Base-by-base conservation (phyloP, 1,140 invertebrate genomes). In the Heliconius hewitsoni region DNA sequence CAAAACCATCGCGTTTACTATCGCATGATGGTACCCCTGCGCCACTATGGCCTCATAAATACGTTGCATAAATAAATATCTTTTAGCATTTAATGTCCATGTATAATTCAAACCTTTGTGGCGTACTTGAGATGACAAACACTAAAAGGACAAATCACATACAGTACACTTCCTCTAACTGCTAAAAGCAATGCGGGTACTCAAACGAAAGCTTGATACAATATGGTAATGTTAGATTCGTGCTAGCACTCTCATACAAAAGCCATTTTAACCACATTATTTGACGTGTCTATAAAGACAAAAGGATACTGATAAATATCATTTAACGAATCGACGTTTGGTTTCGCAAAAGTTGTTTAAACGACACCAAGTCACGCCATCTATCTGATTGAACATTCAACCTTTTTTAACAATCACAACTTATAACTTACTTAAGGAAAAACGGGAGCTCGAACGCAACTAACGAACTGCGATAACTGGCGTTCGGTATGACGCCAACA, bases 381-480 rank as follows among this genome's bases (percentile, higher is more conserved):
- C 92, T 93, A 93, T 93, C 91, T 90, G 90, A 94, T 93, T 86
- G 89, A 86, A 87, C 89, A 86, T 88, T 90, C 89, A 91, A 91
- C 90, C 89, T 91, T 88, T 90, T 85, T 85, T 83, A 92, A 91
- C 92, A 91, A 94, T 94, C 91, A 89, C 87, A 88, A 89, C 83
- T 94, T 94, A 94, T 94, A 93, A 94, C 93, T 94, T 94, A 94
- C 91, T 94, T 94, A 94, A 90, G 88, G 87, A 89, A 91, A 91
- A 91, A 90, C 91, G 87, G 90, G 88, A 91, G 90, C 91, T 88
- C 82, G 85, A 88, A 87, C 89, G 87, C 87, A 87, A 86, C 90
- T 93, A 94, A 93, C 91, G 91, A 93, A 93, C 85, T 74, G 77
- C 86, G 93, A 91, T 93, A 93, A 89, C 86, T 86, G 86, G 91